Base-by-base conservation (phyloP, 2,888 invertebrate genomes). In the Stratiomys singularior region DNA sequence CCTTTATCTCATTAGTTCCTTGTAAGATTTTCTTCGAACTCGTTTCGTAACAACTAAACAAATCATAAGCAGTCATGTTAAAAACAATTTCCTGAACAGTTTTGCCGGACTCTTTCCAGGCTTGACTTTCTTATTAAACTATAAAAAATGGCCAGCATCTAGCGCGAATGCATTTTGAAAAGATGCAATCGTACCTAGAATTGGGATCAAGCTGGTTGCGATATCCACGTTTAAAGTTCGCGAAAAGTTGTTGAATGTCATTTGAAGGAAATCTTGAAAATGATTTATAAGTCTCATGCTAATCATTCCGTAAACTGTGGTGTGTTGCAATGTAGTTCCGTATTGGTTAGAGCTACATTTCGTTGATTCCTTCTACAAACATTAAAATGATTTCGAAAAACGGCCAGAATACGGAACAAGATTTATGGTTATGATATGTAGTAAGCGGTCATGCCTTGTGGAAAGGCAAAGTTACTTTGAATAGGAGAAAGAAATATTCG, bases 271-370 rank as follows among this genome's bases (percentile, higher is more conserved):
- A 77, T 78, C 78, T 78, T 58, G 64, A 44, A 77, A 77, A 78
- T 78, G 78, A 78, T 78, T 78, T 78, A 78, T 78, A 78, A 78
- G 52, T 74, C 72, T 77, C 78, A 78, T 28, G 56, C 72, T 72
- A 69, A 69, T 47, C 69, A 69, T 25, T 69, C 47, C 9, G 69
- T 27, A 69, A 47, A 37, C 37, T 37, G 37, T 46, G 30, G 69
- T 11, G 69, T 46, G 25, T 4, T 13, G 7, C 27, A n/a, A 25
- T 46, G 46, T n/a, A 69, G 25, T 27, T 46, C 25, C 18, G 27
- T 18, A 69, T 69, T 44, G 18, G 21, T 47, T 52, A 4, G 52
- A 18, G 15, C 3, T 52, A 18, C 28, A 1, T 66, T n/a, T 66
- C 9, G 66, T 66, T 21, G 5, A 66, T 37, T 28, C 47, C 9